A percentile compares a stretch with the other conserved stretches of the same genome.
These are phyloP conservation scores for Stomatorhinus walkeri DNA, from an alignment of 2,797 vertebrate species.

Conservation along the genomic window DNA sequence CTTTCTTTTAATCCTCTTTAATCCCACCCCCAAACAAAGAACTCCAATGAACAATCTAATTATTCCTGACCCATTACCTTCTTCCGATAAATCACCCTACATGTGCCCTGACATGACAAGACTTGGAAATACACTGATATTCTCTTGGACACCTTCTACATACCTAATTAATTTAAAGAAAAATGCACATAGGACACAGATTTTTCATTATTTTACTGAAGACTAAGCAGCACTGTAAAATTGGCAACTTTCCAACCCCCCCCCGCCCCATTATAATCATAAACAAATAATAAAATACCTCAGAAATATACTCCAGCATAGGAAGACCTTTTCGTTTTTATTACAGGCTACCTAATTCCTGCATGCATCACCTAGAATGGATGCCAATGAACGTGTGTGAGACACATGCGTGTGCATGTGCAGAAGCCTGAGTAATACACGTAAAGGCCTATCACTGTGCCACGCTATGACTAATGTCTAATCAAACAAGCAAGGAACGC, in stretches of 20 bases:
- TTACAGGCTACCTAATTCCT: not conserved
- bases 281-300: not conserved
- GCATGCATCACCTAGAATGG: not conserved
- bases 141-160: not conserved
- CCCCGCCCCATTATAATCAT: not conserved
- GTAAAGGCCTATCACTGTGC: not conserved
- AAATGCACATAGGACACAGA: not conserved
- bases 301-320: not conserved
- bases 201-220: not conserved
- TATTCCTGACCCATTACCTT: conserved; percentile 6
- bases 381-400: not conserved
- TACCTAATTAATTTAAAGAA: not conserved
- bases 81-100: not conserved
- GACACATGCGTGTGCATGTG: not conserved
- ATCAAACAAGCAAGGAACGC: not conserved
- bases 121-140: not conserved
- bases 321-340: not conserved
- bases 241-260: not conserved
- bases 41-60: conserved; percentile 13
- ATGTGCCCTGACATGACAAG: not conserved
- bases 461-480: not conserved
- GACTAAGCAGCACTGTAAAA: not conserved
- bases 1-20: not conserved
- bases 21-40: conserved; percentile 6
- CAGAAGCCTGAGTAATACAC: not conserved